Base-by-base conservation (phyloP, 2,888 invertebrate species). In the Agriotes lineatus region DNA sequence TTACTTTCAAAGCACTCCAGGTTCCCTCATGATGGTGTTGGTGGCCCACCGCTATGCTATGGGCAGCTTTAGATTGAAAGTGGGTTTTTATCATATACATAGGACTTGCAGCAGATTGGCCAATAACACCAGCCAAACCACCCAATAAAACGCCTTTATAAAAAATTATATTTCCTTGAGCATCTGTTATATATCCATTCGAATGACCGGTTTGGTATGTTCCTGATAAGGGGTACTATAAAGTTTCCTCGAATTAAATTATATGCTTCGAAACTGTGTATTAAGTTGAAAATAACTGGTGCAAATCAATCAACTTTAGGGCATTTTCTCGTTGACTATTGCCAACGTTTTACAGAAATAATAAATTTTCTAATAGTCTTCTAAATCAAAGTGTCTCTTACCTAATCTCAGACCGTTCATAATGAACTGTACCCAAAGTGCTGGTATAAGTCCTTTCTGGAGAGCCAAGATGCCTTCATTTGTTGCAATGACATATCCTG, bases 1-100 rank as follows among this genome's bases (percentile, higher is more conserved):
- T 89, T 22, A 82, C 85, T 7, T 75, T 74, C 50, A 89, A 79
- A 0, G 88, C 89, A 68, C 85, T 83, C 50, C 83, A 75, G 76
- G 86, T 86, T 0, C 92, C 90, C 75, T 81, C 84, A 81, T 94
- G 92, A 14, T 87, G 82, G 83, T 95, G 93, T 80, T 96, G 96
- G 80, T 91, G 87, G 0, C 96, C 96, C 0, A 96, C 96, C 16
- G 95, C 95, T 75, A 95, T 94, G 56, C 88, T 87, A 6, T 88
- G 87, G 52, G 88, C 88, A 5, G 94, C 89, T 72, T 90, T 87
- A 0, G 95, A 88, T 81, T 96, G 96, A 60, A 96, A 87, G 78
- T 96, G 96, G 1, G 94, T 95, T 86, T 96, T 96, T 9, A 96
- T 86, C 80, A 95, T 87, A 69, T 91, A 94, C 35, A 93, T 87